Evolutionary conservation across 2,888 invertebrate genomes (phyloP).

Genomic region (Clostera curtula): DNA sequence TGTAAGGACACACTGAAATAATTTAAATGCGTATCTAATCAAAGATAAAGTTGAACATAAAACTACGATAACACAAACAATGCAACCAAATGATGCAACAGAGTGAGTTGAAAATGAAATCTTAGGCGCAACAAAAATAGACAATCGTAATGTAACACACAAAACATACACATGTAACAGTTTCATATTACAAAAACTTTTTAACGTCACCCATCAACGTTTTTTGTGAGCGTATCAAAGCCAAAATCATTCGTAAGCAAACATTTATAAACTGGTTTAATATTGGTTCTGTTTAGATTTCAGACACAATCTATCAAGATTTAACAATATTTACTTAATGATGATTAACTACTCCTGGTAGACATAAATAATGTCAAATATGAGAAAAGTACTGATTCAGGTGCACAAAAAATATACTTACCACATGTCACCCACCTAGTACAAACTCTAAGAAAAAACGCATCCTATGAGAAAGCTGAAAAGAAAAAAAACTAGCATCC

Average conservation of each 20-base stretch:
- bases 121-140: too few species aligned
- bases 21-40: slow-evolving; percentile 1
- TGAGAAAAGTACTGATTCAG: slow-evolving; percentile 31
- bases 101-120: too few species aligned
- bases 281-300: too few species aligned
- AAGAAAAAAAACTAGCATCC: slow-evolving; percentile 45
- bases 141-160: too few species aligned
- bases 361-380: slow-evolving; percentile 12
- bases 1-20: too few species aligned
- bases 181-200: too few species aligned
- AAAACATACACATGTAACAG: not conserved
- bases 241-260: too few species aligned
- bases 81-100: not conserved
- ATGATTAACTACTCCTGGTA: slow-evolving; percentile 1
- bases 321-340: too few species aligned
- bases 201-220: too few species aligned
- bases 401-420: slow-evolving; percentile 50
- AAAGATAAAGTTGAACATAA: not conserved
- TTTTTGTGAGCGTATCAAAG: too few species aligned
- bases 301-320: too few species aligned
- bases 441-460: slow-evolving; percentile 57
- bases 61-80: not conserved
- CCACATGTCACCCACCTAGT: slow-evolving; percentile 49
- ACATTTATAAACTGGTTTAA: too few species aligned
- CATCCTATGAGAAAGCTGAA: slow-evolving; percentile 43